phyloP scores from a whole-genome alignment of 2,797 vertebrate genomes.

The Phoxinus dragarum region DNA sequence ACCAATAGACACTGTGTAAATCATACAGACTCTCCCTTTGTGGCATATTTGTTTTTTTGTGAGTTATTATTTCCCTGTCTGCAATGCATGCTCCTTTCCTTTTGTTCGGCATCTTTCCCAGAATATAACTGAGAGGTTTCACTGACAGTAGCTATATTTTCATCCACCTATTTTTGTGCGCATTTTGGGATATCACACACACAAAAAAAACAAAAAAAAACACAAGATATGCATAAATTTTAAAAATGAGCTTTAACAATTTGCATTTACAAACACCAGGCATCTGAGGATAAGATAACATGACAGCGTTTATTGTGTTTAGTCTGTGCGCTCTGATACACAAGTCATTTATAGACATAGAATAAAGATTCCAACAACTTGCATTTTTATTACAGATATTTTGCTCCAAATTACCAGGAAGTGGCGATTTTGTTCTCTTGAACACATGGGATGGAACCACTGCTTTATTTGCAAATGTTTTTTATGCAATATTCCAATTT shows the following conservation, averaged over 20 bases:
- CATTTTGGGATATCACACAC: background rate
- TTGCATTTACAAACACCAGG: background rate
- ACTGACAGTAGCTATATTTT: background rate
- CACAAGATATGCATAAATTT: background rate
- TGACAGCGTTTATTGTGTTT: background rate
- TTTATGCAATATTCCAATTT: background rate
- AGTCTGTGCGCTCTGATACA: background rate
- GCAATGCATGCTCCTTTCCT: background rate
- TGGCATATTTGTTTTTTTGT: background rate
- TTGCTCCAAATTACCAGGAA: background rate
- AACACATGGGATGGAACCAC: background rate
- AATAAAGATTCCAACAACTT: background rate
- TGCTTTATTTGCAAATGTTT: background rate
- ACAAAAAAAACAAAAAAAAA: too few species aligned
- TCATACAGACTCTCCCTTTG: background rate
- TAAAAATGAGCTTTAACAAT: background rate
- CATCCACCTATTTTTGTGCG: background rate
- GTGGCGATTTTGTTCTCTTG: background rate
- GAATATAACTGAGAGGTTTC: background rate
- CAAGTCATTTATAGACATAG: background rate
- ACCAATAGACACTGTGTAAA: background rate
- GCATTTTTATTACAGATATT: background rate
- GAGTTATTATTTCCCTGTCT: background rate
- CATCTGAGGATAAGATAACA: background rate
- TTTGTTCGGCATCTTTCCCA: slow-evolving; percentile 2